phyloP scores from a whole-genome alignment of 1,140 invertebrate species.

The Ips nitidus region DNA sequence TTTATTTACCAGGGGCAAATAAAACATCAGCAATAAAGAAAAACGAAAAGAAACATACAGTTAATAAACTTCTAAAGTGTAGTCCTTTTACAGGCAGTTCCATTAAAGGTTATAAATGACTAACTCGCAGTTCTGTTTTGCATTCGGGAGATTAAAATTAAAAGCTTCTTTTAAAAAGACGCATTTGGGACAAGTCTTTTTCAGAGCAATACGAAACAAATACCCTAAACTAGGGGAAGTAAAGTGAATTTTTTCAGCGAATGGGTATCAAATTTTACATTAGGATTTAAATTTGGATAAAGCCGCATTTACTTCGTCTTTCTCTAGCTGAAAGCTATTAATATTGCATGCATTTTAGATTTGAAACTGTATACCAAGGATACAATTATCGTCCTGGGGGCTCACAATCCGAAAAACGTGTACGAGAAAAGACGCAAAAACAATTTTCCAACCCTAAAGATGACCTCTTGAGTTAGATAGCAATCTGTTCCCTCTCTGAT shows the following conservation, averaged over 20 bases:
- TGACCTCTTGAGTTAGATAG: slow-evolving; percentile 10
- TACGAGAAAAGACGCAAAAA: slow-evolving; percentile 1
- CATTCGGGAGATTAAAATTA: slow-evolving; percentile 38
- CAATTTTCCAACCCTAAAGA: slow-evolving; percentile 11
- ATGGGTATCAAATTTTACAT: slow-evolving; percentile 30
- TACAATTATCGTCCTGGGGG: not conserved
- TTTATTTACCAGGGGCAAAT: slow-evolving; percentile 28
- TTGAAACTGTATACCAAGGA: not conserved
- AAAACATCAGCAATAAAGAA: slow-evolving; percentile 27
- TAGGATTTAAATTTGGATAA: slow-evolving; percentile 26
- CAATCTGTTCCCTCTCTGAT: slow-evolving; percentile 27
- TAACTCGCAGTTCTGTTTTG: slow-evolving; percentile 38
- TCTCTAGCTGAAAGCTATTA: slow-evolving; percentile 5
- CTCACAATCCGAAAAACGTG: not conserved
- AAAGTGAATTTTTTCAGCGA: slow-evolving; percentile 12
- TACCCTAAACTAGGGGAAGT: slow-evolving; percentile 21
- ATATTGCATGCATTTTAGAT: slow-evolving; percentile 3
- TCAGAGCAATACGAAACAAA: slow-evolving; percentile 31
- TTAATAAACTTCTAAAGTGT: slow-evolving; percentile 29
- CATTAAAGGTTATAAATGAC: slow-evolving; percentile 43
- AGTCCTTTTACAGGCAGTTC: slow-evolving; percentile 26
- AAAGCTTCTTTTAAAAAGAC: slow-evolving; percentile 36
- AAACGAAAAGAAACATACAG: slow-evolving; percentile 22
- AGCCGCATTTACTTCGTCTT: slow-evolving; percentile 13
- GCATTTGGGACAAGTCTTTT: slow-evolving; percentile 31